Conservation (phyloP, 1,140 invertebrate species). For the Drosophila oshimai region DNA sequence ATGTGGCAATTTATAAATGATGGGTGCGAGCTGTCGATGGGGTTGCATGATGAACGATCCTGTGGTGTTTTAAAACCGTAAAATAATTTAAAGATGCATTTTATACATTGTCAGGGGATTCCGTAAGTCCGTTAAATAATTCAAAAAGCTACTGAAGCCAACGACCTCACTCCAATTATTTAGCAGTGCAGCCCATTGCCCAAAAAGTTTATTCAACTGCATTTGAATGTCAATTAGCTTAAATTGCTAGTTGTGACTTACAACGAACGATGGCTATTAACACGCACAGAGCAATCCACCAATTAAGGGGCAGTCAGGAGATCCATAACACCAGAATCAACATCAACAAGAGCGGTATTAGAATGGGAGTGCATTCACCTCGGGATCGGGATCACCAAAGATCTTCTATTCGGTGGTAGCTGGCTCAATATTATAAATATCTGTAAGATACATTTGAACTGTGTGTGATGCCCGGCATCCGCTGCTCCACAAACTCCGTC, state of each 20-base stretch:
- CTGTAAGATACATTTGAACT: constrained; percentile 44
- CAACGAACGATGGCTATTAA: constrained; percentile 64
- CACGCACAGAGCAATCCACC: constrained; percentile 49
- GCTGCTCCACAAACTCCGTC: constrained; percentile 48
- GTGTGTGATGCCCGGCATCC: constrained; percentile 33
- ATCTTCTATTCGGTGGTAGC: neutral
- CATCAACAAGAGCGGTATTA: neutral
- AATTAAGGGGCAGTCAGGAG: constrained; percentile 51
- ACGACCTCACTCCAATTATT: constrained; percentile 12
- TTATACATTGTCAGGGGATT: too few species aligned
- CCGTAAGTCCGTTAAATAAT: too few species aligned
- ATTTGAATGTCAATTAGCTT: constrained; percentile 78
- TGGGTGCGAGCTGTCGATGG: constrained; percentile 53
- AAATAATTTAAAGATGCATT: neutral
- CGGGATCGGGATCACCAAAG: constrained; percentile 23
- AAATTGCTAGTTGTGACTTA: constrained; percentile 76
- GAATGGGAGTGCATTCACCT: constrained; percentile 68
- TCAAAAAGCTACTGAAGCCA: neutral
- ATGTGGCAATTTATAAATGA: constrained; percentile 77
- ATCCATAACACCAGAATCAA: constrained; percentile 29
- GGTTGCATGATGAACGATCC: constrained; percentile 54
- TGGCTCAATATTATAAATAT: constrained; percentile 27
- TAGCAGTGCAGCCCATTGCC: constrained; percentile 5
- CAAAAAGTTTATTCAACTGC: constrained; percentile 72
- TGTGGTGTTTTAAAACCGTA: constrained; percentile 29